A percentile compares a stretch with the other conserved stretches of the same genome.
These are phyloP conservation scores for Merodon equestris DNA, from an alignment of 2,888 invertebrate genomes.

Conservation along the genomic window DNA sequence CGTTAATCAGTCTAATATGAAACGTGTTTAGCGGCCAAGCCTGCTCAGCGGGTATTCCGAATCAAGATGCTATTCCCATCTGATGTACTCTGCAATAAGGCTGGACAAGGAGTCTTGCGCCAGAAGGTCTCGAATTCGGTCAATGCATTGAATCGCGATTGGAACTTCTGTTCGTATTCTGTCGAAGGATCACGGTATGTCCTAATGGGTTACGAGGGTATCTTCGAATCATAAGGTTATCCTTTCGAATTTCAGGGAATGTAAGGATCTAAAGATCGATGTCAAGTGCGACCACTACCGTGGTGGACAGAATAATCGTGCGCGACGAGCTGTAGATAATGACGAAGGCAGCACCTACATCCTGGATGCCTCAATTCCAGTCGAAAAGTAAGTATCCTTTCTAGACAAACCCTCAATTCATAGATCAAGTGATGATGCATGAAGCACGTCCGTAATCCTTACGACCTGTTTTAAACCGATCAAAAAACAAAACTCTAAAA, in stretches of 20 bases:
- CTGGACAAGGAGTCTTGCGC: constrained; percentile 93
- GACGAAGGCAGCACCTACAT: constrained; percentile 89
- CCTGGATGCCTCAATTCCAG: constrained; percentile 89
- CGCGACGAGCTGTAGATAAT: constrained; percentile 82
- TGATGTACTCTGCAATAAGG: constrained; percentile 96
- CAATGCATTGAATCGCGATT: constrained; percentile 94
- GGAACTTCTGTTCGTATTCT: constrained; percentile 97
- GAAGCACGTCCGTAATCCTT: constrained; percentile 1
- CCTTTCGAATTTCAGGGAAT: constrained; percentile 82
- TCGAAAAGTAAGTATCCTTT: constrained; percentile 87
- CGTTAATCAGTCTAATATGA: constrained; percentile 85
- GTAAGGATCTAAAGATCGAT: constrained; percentile 93
- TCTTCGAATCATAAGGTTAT: not conserved
- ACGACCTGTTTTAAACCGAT: constrained; percentile 8
- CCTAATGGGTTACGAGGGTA: not conserved
- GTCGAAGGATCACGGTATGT: constrained; percentile 84
- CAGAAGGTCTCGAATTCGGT: constrained; percentile 94
- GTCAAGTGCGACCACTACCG: constrained; percentile 93
- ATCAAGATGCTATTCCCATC: constrained; percentile 97
- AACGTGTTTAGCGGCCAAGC: constrained; percentile 84
- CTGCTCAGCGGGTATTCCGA: constrained; percentile 96
- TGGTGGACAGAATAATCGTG: constrained; percentile 80
- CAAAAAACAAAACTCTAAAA: constrained; percentile 54
- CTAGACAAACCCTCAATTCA: not conserved
- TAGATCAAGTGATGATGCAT: constrained; percentile 1